These are phyloP conservation scores for Callionymus lyra DNA, from an alignment of 2,113 vertebrate genomes.

Conservation along the genomic window DNA sequence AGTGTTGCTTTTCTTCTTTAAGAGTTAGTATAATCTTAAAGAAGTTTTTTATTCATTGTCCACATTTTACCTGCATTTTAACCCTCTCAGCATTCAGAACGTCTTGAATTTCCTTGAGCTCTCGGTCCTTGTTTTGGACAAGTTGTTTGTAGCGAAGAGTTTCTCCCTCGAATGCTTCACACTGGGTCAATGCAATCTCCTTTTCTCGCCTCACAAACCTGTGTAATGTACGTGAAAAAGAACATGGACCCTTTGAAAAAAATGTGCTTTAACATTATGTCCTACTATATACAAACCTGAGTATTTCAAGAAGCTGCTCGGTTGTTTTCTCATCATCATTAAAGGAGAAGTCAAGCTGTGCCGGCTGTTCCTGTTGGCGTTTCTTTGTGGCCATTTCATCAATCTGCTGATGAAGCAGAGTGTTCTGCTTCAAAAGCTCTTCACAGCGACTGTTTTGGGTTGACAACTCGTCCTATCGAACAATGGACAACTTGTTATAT, in stretches of 20 bases:
- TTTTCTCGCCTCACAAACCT: constrained; percentile 94
- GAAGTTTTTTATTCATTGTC: no score
- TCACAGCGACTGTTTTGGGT: constrained; percentile 67
- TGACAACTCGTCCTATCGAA: constrained; percentile 73
- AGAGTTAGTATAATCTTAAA: no score
- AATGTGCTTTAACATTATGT: no score
- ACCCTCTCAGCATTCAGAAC: constrained; percentile 82
- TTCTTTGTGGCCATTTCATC: constrained; percentile 78
- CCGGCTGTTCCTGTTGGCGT: constrained; percentile 40
- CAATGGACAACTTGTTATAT: not conserved
- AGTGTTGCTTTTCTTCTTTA: no score
- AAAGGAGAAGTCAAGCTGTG: constrained; percentile 70
- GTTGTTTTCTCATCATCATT: constrained; percentile 85
- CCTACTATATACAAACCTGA: constrained; percentile 55
- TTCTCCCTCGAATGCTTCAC: constrained; percentile 84
- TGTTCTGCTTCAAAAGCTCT: constrained; percentile 82
- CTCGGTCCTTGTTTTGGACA: constrained; percentile 82
- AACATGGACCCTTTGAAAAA: not conserved
- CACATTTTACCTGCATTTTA: constrained; percentile 78
- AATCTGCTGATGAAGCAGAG: constrained; percentile 81
- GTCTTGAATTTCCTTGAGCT: constrained; percentile 83
- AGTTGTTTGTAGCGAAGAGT: constrained; percentile 80
- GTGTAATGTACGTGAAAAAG: not conserved
- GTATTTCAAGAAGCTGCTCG: constrained; percentile 87
- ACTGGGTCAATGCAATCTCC: constrained; percentile 84